Evolutionary conservation across 2,888 invertebrate genomes (phyloP).

Genomic region (Craniophora ligustri): DNA sequence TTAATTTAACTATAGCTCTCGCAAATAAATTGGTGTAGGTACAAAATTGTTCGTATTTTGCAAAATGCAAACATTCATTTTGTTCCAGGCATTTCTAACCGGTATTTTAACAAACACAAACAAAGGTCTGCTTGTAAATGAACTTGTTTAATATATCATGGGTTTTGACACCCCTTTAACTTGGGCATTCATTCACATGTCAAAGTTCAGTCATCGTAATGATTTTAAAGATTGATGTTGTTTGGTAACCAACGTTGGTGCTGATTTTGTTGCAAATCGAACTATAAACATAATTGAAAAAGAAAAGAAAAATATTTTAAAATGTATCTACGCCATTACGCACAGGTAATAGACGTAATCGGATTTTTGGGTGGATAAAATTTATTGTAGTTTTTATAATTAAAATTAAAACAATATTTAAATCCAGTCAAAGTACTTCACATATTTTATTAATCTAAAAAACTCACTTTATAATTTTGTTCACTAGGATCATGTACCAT

Average conservation of each 20-base stretch:
- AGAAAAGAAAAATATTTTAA: too few relatives aligned
- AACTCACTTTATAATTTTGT: too few relatives aligned
- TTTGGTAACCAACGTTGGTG: conserved; percentile 30
- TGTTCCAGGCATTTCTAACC: conserved; percentile 32
- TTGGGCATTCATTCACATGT: conserved; percentile 59
- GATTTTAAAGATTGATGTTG: conserved; percentile 51
- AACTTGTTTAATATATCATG: conserved; percentile 47
- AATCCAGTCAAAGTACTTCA: too few relatives aligned
- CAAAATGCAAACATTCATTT: conserved; percentile 28
- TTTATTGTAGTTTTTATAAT: too few relatives aligned
- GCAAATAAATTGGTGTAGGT: conserved; percentile 23
- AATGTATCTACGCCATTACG: too few relatives aligned
- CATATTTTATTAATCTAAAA: too few relatives aligned
- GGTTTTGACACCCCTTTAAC: conserved; percentile 55
- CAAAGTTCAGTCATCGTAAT: conserved; percentile 58
- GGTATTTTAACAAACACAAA: conserved; percentile 42
- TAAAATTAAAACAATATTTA: too few relatives aligned
- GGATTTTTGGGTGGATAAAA: too few relatives aligned
- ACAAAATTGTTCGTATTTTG: conserved; percentile 29
- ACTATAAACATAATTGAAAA: too few relatives aligned
- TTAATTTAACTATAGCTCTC: conserved; percentile 37
- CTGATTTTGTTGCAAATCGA: too few relatives aligned
- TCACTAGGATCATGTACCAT: too few relatives aligned
- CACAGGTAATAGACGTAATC: too few relatives aligned
- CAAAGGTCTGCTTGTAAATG: conserved; percentile 36